Percentiles rank a stretch among this genome's conserved stretches.
phyloP scores from a whole-genome alignment of 1,140 invertebrate genomes.

The Euura saliciscinereae region DNA sequence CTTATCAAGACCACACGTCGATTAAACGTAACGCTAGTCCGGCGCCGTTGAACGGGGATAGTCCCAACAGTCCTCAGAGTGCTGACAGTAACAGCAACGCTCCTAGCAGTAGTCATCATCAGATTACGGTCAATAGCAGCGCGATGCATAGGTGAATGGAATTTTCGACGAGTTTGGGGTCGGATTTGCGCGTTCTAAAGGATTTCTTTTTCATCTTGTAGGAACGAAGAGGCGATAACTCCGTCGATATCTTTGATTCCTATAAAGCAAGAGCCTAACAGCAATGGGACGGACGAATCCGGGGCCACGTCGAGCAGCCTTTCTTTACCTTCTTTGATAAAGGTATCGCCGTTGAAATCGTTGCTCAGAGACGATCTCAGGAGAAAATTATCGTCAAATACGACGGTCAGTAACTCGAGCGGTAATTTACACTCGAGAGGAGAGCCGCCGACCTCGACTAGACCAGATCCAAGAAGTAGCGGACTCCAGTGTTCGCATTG shows the following conservation, averaged over 20 bases:
- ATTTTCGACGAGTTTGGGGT: too few relatives aligned
- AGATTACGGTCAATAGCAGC: constrained; percentile 47
- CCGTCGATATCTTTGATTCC: constrained; percentile 86
- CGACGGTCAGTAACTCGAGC: constrained; percentile 40
- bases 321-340: constrained; percentile 65
- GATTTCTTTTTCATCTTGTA: too few relatives aligned
- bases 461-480: constrained; percentile 55
- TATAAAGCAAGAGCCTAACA: constrained; percentile 77
- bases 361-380: constrained; percentile 81
- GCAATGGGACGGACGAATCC: constrained; percentile 58
- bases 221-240: constrained; percentile 64
- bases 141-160: constrained; percentile 47
- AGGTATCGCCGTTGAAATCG: constrained; percentile 84
- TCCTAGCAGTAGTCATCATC: constrained; percentile 69
- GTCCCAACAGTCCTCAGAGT: constrained; percentile 76
- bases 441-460: constrained; percentile 57
- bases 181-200: too few relatives aligned
- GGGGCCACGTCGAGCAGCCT: constrained; percentile 68
- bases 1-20: constrained; percentile 64
- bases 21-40: constrained; percentile 52
- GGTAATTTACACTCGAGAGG: constrained; percentile 48
- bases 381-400: constrained; percentile 70
- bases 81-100: constrained; percentile 77
- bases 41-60: constrained; percentile 53
- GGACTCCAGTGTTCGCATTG: constrained; percentile 84